These are phyloP conservation scores for Cassiopea xamachana DNA, from an alignment of 30 jellyfish, hydroid and myxozoan species.

Conservation along the genomic window DNA sequence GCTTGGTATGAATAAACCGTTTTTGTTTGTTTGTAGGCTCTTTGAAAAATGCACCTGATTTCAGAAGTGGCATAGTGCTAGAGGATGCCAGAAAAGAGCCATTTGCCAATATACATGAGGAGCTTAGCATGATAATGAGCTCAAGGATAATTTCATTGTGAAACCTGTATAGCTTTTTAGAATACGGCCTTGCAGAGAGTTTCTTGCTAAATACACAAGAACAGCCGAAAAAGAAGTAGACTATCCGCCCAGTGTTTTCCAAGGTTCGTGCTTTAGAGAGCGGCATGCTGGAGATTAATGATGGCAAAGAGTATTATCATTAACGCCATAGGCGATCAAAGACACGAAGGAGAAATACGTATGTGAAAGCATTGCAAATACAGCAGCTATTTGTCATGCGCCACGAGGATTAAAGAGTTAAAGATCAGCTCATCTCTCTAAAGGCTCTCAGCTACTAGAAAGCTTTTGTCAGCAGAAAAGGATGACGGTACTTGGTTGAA, in stretches of 20 bases:
- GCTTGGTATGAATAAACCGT: too few species aligned
- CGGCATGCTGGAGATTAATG: background rate
- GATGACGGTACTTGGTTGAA: background rate
- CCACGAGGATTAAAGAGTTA: background rate
- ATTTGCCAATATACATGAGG: too few species aligned
- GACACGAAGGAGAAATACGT: background rate
- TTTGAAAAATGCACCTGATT: too few species aligned
- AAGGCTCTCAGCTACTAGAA: background rate
- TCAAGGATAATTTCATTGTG: too few species aligned
- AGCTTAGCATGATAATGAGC: too few species aligned
- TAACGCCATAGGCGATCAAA: background rate
- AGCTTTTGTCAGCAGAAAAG: background rate
- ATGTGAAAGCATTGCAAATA: background rate
- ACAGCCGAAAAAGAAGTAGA: background rate
- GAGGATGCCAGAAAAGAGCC: too few species aligned
- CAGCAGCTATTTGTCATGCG: background rate
- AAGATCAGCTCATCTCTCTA: background rate
- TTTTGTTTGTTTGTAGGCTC: too few species aligned
- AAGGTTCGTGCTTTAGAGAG: background rate
- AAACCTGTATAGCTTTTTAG: too few species aligned
- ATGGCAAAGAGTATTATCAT: background rate
- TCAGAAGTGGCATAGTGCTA: too few species aligned
- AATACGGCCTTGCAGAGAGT: background rate
- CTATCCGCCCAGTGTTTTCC: background rate
- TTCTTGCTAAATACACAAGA: background rate